These are phyloP conservation scores for Litoditis marina DNA, from an alignment of 2,888 invertebrate genomes.

Conservation along the genomic window DNA sequence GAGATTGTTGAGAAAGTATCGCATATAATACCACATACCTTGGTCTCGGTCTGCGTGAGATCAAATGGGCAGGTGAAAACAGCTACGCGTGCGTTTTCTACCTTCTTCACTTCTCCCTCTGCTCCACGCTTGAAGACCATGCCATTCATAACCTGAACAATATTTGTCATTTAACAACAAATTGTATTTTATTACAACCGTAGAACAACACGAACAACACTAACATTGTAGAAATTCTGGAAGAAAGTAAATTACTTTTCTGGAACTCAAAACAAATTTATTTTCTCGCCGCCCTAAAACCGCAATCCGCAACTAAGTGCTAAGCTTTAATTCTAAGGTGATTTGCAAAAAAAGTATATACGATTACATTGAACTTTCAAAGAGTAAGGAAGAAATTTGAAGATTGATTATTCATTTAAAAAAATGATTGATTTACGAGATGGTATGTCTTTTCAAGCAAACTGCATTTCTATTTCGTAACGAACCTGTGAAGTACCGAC, in stretches of 20 bases:
- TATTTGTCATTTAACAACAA: neutral
- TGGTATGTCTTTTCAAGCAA: neutral
- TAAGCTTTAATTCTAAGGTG: no score
- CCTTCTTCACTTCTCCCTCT: constrained; percentile 82
- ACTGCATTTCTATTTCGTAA: no score
- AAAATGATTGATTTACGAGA: neutral
- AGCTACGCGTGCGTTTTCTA: constrained; percentile 80
- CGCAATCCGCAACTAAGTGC: no score
- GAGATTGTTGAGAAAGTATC: neutral
- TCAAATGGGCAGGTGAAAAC: constrained; percentile 94
- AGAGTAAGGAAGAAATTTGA: no score
- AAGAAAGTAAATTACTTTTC: no score
- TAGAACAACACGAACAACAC: no score
- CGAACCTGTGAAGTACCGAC: constrained; percentile 61
- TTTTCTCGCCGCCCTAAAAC: no score
- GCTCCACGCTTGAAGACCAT: constrained; percentile 96
- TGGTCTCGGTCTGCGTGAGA: constrained; percentile 93
- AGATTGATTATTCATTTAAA: neutral
- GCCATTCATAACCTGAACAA: constrained; percentile 76
- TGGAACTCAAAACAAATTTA: no score
- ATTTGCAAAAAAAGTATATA: no score
- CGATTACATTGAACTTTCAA: no score
- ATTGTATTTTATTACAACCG: no score
- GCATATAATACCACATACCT: constrained; percentile 70
- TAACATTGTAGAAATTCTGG: no score